Conservation (phyloP, 2,113 vertebrate species). For the Copsychus sechellarum region DNA sequence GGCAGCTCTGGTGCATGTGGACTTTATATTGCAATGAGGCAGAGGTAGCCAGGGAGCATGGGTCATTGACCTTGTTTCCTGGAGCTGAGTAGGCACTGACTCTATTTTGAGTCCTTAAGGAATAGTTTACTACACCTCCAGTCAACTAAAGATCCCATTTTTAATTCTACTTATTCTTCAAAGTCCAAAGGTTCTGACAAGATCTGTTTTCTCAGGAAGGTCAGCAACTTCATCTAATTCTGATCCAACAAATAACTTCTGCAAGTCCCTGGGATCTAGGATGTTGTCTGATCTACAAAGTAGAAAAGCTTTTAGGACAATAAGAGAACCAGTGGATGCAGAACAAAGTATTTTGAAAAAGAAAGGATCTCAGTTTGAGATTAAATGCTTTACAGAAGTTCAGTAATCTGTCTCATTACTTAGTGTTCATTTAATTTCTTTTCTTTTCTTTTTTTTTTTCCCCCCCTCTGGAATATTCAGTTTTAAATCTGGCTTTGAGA, state of each 20-base stretch:
- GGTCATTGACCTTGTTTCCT: neutral
- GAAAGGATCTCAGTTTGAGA: neutral
- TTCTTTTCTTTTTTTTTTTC: neutral
- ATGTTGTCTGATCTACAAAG: neutral
- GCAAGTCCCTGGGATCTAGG: neutral
- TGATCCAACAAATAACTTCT: neutral
- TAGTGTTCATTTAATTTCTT: neutral
- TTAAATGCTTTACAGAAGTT: neutral
- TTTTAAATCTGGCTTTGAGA: conserved; percentile 9
- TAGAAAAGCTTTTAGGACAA: neutral
- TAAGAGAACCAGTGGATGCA: neutral
- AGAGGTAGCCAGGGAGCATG: neutral
- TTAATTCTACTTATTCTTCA: neutral
- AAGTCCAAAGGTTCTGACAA: neutral
- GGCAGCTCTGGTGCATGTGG: neutral
- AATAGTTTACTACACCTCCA: neutral
- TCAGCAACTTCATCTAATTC: neutral
- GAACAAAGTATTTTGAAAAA: neutral
- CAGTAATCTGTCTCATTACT: neutral
- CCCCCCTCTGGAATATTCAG: neutral
- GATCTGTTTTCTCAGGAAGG: neutral
- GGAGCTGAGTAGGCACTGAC: neutral
- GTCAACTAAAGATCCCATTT: neutral
- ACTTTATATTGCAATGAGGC: neutral
- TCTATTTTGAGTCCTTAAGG: neutral